Evolutionary conservation across 2,888 invertebrate genomes (phyloP), one percentile per base, ranked within the genome.

Genomic region (Harpalus rubripes): DNA sequence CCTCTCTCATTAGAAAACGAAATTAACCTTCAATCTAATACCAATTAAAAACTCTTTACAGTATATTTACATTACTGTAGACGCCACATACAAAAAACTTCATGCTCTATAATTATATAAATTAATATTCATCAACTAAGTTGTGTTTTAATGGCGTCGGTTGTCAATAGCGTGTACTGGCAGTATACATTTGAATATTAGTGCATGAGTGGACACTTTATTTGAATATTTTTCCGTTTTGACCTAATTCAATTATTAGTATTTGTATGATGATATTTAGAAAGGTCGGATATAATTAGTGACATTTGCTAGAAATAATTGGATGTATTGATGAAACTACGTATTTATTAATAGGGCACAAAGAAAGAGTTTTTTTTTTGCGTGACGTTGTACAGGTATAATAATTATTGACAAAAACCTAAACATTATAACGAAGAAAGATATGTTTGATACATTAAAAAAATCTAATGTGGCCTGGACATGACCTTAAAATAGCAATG

Each of bases 81-180:
- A 63, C 63, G 18, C 22, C 63, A 68, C 22, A 63, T 63, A 26
- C 26, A 68, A 56, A 56, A 58, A 18, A 8, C 16, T n/a, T 26
- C 56, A 44, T 56, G 26, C 22, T 76, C 52, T 3, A 22, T 78
- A 58, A 78, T 78, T 78, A 78, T 78, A 22, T 26, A 52, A 32
- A 58, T 78, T 78, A 78, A 52, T 78, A 78, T 78, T 78, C 78
- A 78, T 78, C n/a, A 78, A 16, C n/a, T 58, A 56, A 56, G 44
- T 78, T 22, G 58, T 15, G 52, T 78, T 56, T 78, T 58, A 78
- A 68, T 68, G 15, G 26, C 39, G 26, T 26, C 2, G 15, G 10
- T n/a, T 68, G 68, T 68, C 68, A 68, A 68, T 68, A 68, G 39
- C 32, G 39, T n/a, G 32, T 26, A n/a, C 32, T 26, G 15, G 68